Conservation (phyloP, 2,113 vertebrate genomes). For the Rhagologus leucostigma region DNA sequence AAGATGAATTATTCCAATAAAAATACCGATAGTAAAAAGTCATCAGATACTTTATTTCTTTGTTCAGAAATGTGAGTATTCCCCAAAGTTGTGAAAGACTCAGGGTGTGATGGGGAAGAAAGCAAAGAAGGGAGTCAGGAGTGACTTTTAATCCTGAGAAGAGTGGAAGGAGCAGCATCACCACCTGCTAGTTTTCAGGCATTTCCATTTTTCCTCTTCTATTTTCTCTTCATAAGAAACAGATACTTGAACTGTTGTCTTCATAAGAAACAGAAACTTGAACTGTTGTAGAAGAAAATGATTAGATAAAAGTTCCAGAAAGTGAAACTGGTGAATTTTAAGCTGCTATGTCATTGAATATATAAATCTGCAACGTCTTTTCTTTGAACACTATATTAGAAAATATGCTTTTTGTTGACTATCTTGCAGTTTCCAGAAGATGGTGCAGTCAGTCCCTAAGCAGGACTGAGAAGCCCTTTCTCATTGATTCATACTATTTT, state of each 20-base stretch:
- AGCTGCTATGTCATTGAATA: not conserved
- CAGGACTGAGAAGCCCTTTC: not conserved
- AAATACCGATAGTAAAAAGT: not conserved
- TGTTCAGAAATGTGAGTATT: not conserved
- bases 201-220: not conserved
- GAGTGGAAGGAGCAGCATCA: not conserved
- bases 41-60: not conserved
- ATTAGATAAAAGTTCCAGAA: not conserved
- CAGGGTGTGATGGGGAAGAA: not conserved
- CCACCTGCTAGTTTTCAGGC: not conserved
- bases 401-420: not conserved
- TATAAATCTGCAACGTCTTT: not conserved
- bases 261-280: not conserved
- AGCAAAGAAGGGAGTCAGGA: not conserved
- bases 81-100: not conserved
- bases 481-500: not conserved
- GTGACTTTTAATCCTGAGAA: not conserved
- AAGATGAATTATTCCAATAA: not conserved
- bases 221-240: not conserved
- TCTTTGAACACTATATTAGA: not conserved
- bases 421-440: not conserved
- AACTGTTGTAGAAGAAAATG: not conserved
- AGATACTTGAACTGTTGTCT: not conserved
- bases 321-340: not conserved
- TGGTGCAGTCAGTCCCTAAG: not conserved